These are phyloP conservation scores for Aquatica leii DNA, from an alignment of 2,888 invertebrate species.

Conservation along the genomic window DNA sequence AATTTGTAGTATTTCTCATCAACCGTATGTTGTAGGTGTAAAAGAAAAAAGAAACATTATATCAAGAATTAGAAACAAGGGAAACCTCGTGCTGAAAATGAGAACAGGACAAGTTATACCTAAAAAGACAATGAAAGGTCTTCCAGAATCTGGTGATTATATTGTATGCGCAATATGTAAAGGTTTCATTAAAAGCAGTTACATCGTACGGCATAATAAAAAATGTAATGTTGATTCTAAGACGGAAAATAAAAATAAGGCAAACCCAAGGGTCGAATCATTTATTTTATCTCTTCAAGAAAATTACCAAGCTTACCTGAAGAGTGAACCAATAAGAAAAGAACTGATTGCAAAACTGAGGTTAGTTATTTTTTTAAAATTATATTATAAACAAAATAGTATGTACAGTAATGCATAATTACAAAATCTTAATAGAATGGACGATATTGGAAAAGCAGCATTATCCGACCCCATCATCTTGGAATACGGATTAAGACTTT, in stretches of 20 bases:
- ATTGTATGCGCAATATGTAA: constrained; percentile 15
- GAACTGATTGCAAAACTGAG: constrained; percentile 14
- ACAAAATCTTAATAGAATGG: constrained; percentile 17
- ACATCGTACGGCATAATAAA: constrained; percentile 16
- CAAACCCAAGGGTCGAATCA: constrained; percentile 20
- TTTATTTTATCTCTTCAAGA: constrained; percentile 15
- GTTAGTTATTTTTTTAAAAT: neutral
- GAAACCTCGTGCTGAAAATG: constrained; percentile 13
- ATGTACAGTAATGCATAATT: neutral
- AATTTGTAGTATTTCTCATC: neutral
- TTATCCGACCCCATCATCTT: constrained; percentile 21
- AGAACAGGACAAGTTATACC: constrained; percentile 16
- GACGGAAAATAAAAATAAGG: constrained; percentile 6
- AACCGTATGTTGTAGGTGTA: neutral
- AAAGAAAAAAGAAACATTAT: constrained; percentile 14
- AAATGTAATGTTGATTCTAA: constrained; percentile 3
- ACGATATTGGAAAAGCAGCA: constrained; percentile 22
- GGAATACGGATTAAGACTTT: constrained; percentile 18
- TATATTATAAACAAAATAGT: constrained; percentile 2
- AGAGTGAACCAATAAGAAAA: constrained; percentile 17
- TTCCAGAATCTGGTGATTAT: constrained; percentile 11
- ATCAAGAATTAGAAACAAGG: constrained; percentile 17
- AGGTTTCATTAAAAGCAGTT: constrained; percentile 16
- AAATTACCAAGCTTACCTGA: constrained; percentile 15
- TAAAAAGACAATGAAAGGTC: constrained; percentile 12